Conservation (phyloP, 2,797 vertebrate genomes). For the Euthynnus affinis region DNA sequence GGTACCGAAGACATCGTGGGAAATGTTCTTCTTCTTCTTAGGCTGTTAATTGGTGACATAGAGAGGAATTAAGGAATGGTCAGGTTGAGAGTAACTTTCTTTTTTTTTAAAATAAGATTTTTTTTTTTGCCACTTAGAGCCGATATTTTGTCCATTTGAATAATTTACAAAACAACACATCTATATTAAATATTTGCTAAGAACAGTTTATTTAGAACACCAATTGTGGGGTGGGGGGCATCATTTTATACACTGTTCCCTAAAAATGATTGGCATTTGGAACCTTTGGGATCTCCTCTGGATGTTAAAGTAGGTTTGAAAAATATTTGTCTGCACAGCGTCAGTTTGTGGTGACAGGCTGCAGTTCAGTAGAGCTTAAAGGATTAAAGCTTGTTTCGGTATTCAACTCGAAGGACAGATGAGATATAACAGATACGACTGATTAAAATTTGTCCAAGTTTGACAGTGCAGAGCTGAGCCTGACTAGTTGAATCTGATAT, state of each 20-base stretch:
- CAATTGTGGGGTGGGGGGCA: too few relatives aligned
- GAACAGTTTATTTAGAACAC: too few relatives aligned
- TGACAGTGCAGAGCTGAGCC: not conserved
- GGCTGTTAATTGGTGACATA: slow-evolving; percentile 78
- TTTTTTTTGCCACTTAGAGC: not conserved
- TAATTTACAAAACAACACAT: not conserved
- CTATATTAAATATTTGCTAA: too few relatives aligned
- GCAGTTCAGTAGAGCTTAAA: not conserved
- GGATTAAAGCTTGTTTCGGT: not conserved
- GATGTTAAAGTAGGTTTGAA: too few relatives aligned
- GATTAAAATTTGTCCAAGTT: not conserved
- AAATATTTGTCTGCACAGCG: not conserved
- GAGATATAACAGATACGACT: not conserved
- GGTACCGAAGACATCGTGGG: slow-evolving; percentile 93
- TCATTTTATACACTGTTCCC: not conserved
- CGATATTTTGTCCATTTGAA: not conserved
- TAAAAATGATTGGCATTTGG: not conserved
- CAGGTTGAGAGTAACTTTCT: not conserved
- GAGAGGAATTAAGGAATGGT: not conserved
- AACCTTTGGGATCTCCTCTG: not conserved
- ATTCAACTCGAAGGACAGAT: not conserved
- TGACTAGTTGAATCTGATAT: not conserved
- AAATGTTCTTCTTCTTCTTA: slow-evolving; percentile 98
- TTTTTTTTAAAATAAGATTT: too few relatives aligned
- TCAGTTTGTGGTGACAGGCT: not conserved